Base-by-base conservation (phyloP, 2,113 vertebrate species). In the Macrotus californicus region DNA sequence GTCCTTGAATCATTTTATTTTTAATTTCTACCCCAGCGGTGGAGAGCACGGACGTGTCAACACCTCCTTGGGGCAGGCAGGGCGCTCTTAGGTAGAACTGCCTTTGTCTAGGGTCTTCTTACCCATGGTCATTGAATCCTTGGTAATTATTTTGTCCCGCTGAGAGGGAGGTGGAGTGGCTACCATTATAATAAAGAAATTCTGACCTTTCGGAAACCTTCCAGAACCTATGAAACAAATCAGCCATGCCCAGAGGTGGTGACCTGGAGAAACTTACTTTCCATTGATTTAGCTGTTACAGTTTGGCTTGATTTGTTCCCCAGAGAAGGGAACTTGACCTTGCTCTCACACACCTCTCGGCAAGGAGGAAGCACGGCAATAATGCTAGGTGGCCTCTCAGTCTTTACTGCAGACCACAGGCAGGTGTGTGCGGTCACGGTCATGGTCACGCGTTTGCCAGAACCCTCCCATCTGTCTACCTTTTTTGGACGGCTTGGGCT, bases 131-230 rank as follows among this genome's bases (percentile, higher is more conserved):
- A 43, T 61, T 36, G 84, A 89, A 80, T 19, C 41, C 26, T 89
- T 19, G 61, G 21, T 56, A 34, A 89, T 92, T 70, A 94, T 41
- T 92, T 52, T 54, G 13, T n/a, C 31, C 61, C 54, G 13, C 67
- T 36, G 13, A 39, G 61, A 94, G 76, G 26, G 67, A 24, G 21
- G 77, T 6, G 6, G 41, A 79, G 61, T 21, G 43, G 72, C 15
- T 31, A 24, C 6, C n/a, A 6, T 83, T 19, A 11, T 5, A 86
- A n/a, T 41, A 41, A 39, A 83, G 70, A 66, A 34, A 81, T 26
- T 67, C 69, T 61, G 82, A 61, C 77, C 76, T 91, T 94, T 79
- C 31, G 6, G 88, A 69, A 89, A 73, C 13, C 41, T 92, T 93
- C 67, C 50, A 81, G 95, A 92, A 70, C 29, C 54, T 72, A 11